Evolutionary conservation across 1,140 invertebrate species (phyloP), one percentile per base, ranked within the genome.

Genomic region (Thaumatotibia leucotreta): DNA sequence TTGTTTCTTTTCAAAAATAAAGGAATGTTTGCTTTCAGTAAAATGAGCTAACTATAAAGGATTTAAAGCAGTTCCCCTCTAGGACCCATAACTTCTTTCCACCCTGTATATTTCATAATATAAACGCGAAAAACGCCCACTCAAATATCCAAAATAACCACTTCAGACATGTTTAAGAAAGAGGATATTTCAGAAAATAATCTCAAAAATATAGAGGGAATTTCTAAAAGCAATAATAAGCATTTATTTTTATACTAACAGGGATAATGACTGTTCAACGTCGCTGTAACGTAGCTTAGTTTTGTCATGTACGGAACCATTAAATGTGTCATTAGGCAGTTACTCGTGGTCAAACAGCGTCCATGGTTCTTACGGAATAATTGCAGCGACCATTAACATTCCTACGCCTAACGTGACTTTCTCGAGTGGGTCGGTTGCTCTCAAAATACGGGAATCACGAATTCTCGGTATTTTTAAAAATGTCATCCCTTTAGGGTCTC

Each of bases 351-450:
- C 67, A 54, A 63, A 64, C 70, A 69, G 62, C 58, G 62, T 73
- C 65, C 72, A 69, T 69, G 68, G 62, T 69, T 68, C 73, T 58
- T 77, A 75, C 69, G 70, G 75, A 76, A 80, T 80, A 80, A 83
- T 82, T 83, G 72, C 74, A 75, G 20, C n/a, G 54, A 67, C 74
- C 70, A 80, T 83, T 81, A 82, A 81, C 73, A 83, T 83, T 83
- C 79, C 33, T 67, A 63, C 73, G 75, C 67, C 72, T 78, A 70
- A 76, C 72, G 67, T 69, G 72, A 79, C 75, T 79, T 77, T 80
- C 71, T 76, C 67, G 64, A 73, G 75, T 79, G 73, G 71, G 70
- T 75, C 70, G 63, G 35, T 73, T 71, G 52, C 63, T 63, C 65
- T 64, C 39, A 39, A 74, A 70, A 68, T 65, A 75, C 73, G 67